Evolutionary conservation across 2,113 vertebrate species (phyloP), one percentile per base, ranked within the genome.

Genomic region (Ctenomys sociabilis): DNA sequence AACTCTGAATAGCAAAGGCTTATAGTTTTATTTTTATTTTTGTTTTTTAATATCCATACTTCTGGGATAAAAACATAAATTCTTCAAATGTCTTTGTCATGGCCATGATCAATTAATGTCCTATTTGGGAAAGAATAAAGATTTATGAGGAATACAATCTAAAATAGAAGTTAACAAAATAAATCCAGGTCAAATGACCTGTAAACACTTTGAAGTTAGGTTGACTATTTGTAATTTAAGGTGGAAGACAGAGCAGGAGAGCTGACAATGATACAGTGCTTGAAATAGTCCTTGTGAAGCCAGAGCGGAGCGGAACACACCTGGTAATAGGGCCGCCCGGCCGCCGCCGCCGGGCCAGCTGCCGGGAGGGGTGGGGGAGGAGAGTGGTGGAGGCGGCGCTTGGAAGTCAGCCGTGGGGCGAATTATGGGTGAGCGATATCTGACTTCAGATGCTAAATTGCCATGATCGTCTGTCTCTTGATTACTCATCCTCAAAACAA

Each of bases 201-300:
- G 43, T 66, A 85, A 88, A 43, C 88, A 93, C 68, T 91, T 95
- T 93, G 73, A 93, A 87, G 54, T 82, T 84, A 90, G 92, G 66
- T 54, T 64, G 78, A 68, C 19, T 86, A 4, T 92, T 93, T 89
- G 45, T 94, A 82, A 68, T 77, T 87, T 61, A 88, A 97, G 92
- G 95, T 97, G 88, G 64, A 90, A 97, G 93, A 96, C 95, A 94
- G 49, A 89, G 32, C 37, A 45, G 64, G 70, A 68, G 37, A 97
- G 85, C 90, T 94, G 95, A 91, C 93, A 92, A 92, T 66, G 63
- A n/a, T 49, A 37, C 84, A 87, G 4, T 90, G 70, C 92, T 91
- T 92, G 35, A 96, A 96, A 94, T 94, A 90, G 73, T 78, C 30
- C 1, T 7, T 17, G 52, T 93, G 96, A 93, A 0, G 0, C 84